Evolutionary conservation across 2,797 vertebrate genomes (phyloP), one percentile per base, ranked within the genome.

Genomic region (Selene dorsalis): DNA sequence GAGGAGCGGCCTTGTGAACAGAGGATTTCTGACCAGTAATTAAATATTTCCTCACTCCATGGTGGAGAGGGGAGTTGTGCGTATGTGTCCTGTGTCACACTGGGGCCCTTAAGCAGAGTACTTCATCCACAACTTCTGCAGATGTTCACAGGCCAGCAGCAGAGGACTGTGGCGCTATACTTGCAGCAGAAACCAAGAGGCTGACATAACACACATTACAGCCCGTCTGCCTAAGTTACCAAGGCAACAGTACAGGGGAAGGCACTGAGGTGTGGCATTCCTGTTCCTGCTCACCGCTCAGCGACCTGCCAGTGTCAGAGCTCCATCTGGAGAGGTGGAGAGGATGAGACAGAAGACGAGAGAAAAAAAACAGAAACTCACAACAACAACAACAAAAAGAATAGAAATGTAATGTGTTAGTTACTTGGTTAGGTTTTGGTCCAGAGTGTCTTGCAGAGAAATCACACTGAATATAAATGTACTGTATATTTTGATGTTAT

Each of bases 231-330:
- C 87, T 79, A 87, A 65, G 88, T 90, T 90, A 67, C 89, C 84
- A 79, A 66, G 88, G 91, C 84, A 92, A 91, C 92, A 83, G 86
- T 75, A 65, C 41, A 83, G 86, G 88, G 82, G 83, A 64, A 72
- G 72, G 59, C 80, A 66, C 30, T 22, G 75, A 71, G 77, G 72
- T 79, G 68, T 84, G 74, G 56, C 63, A 26, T 73, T 80, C 18
- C 59, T 72, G 61, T 67, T 73, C 59, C 48, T 64, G 17, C 68
- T 69, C 39, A 59, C 28, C 20, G 35, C 80, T 81, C 76, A 64
- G 74, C n/a, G 62, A 80, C 77, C 81, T 85, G 75, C 48, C 24
- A 67, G 62, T 39, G 64, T 3, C 75, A 67, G 28, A 68, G 58
- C 63, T 77, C 71, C 58, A 61, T 84, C 69, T 76, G 74, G 71